Conservation (phyloP, 2,113 vertebrate genomes). For the Pelusios castaneus region DNA sequence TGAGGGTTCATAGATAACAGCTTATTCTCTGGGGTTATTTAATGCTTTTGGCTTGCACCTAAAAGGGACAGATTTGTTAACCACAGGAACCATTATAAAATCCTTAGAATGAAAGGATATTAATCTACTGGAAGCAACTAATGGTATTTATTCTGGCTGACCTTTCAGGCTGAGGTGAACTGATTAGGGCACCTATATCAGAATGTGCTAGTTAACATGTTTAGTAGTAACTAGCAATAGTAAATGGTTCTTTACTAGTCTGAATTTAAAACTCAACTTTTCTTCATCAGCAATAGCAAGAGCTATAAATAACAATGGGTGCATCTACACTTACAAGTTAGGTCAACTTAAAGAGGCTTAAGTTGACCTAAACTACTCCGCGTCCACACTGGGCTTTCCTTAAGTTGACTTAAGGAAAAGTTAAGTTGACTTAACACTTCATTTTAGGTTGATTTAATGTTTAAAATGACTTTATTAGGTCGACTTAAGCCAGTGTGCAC, state of each 20-base stretch:
- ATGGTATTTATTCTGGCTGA: not conserved
- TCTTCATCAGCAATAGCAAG: not conserved
- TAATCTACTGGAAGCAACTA: not conserved
- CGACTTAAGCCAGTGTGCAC: no score
- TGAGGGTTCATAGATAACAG: not conserved
- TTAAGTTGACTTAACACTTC: no score
- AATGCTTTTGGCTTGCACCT: not conserved
- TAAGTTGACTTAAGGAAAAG: no score
- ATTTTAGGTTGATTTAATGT: no score
- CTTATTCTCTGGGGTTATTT: not conserved
- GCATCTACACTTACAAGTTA: no score
- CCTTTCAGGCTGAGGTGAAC: not conserved
- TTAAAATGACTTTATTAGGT: no score
- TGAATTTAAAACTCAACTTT: not conserved
- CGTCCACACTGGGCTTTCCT: no score
- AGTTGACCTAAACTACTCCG: no score
- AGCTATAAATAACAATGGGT: not conserved
- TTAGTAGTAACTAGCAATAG: rapidly evolving
- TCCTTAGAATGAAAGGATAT: not conserved
- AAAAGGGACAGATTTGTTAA: conserved; percentile 18
- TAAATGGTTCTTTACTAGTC: not conserved
- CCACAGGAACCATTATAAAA: not conserved
- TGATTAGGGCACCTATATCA: not conserved
- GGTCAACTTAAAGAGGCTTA: no score
- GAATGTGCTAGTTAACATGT: not conserved